Evolutionary conservation across 2,888 invertebrate genomes (phyloP), one percentile per base, ranked within the genome.

Genomic region (Erebia ligea): DNA sequence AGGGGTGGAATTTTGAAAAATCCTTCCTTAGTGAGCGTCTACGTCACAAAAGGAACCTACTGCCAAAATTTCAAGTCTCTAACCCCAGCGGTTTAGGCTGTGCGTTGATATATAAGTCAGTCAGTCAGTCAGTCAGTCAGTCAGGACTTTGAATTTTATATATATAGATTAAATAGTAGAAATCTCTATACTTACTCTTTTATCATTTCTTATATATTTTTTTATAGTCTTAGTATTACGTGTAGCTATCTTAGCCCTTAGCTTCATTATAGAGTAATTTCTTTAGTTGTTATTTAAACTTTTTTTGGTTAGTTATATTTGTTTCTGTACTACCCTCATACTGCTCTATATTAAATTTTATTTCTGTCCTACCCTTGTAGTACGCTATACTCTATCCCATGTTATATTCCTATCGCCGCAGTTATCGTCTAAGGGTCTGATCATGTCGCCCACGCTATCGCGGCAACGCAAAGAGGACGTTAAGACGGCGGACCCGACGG

Each of bases 381-480:
- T 40, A 10, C 72, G 73, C 73, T 77, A 68, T 77, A 71, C 70
- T 71, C 62, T 67, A 67, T 50, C 69, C 71, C 58, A 69, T 68
- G 19, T 54, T 72, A 73, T 75, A 68, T 70, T 68, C 65, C 75
- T 73, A 73, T 73, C 74, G 73, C 82, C 84, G 82, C 89, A 92
- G 92, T 85, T 84, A 79, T 85, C 92, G 77, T 84, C 89, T 81
- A 89, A 91, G 84, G 91, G 91, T 81, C 85, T 91, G 87, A 85
- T 85, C 82, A 81, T 88, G 81, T 85, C 90, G 76, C 88, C 89
- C 79, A 87, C 88, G 81, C 87, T 86, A 79, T 80, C 87, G 80
- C 86, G 90, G 78, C 89, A 83, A 80, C 82, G 82, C 81, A 85
- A 83, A 81, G 78, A 77, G 68, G 84, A 84, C 77, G 83, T 80